These are phyloP conservation scores for Crypturellus tataupa DNA, from an alignment of 2,797 vertebrate genomes.

Conservation along the genomic window DNA sequence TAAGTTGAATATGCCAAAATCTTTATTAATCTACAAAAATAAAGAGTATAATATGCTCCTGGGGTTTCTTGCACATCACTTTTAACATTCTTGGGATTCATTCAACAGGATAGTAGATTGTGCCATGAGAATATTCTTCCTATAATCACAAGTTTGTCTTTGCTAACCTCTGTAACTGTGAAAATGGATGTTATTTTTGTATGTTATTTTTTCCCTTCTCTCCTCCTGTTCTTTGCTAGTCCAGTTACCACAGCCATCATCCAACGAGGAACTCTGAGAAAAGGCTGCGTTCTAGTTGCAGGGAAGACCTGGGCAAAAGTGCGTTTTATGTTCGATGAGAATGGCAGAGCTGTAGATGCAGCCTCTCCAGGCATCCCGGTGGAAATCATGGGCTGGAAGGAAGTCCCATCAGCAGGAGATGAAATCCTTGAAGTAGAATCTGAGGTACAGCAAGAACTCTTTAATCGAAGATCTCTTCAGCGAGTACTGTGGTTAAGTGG, in stretches of 20 bases:
- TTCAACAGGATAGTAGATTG: background rate
- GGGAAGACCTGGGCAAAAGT: conserved; percentile 94
- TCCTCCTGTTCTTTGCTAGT: conserved; percentile 75
- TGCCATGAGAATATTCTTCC: background rate
- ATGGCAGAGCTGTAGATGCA: conserved; percentile 77
- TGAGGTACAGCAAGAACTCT: conserved; percentile 84
- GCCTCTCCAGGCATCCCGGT: conserved; percentile 88
- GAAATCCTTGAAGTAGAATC: conserved; percentile 94
- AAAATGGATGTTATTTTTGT: background rate
- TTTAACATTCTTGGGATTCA: background rate
- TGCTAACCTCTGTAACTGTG: accelerated
- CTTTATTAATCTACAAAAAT: background rate
- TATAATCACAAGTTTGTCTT: background rate
- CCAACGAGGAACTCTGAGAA: conserved; percentile 90
- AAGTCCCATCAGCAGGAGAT: conserved; percentile 91
- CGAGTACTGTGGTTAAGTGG: background rate
- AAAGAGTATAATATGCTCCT: background rate
- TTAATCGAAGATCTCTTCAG: background rate
- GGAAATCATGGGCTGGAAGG: conserved; percentile 94
- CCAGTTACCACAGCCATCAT: conserved; percentile 91
- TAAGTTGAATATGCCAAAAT: background rate
- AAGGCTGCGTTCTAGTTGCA: conserved; percentile 90
- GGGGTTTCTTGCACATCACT: background rate
- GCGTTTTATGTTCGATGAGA: conserved; percentile 93
- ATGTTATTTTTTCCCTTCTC: background rate